Evolutionary conservation across 2,888 invertebrate genomes (phyloP).

Genomic region (Drosophila ustulata): DNA sequence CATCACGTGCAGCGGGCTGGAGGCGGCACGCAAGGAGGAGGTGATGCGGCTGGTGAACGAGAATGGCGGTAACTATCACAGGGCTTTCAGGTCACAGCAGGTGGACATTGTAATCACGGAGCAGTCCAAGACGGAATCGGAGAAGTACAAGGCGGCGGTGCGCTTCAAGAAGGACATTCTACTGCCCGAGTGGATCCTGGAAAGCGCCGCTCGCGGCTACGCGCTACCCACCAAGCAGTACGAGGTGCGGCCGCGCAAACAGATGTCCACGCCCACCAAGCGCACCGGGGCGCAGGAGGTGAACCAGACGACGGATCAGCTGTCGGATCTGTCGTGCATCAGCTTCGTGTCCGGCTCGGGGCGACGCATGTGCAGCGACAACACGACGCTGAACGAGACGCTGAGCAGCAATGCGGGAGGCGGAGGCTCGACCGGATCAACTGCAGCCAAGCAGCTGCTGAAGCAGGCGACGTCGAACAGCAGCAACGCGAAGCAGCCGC

Average conservation of each 20-base stretch:
- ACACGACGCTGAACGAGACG: conserved; percentile 71
- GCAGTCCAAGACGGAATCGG: conserved; percentile 79
- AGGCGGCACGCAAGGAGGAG: conserved; percentile 82
- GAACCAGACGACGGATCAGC: conserved; percentile 67
- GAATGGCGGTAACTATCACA: conserved; percentile 89
- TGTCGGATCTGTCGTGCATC: conserved; percentile 83
- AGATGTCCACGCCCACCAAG: conserved; percentile 90
- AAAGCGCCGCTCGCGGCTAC: conserved; percentile 90
- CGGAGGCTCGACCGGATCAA: no score
- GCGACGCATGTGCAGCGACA: conserved; percentile 65
- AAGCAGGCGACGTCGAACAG: conserved; percentile 25
- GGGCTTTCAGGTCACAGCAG: conserved; percentile 84
- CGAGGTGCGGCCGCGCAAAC: conserved; percentile 87
- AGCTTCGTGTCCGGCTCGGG: conserved; percentile 61
- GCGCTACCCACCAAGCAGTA: conserved; percentile 88
- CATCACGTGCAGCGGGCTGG: conserved; percentile 91
- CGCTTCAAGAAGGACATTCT: conserved; percentile 87
- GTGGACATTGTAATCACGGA: conserved; percentile 84
- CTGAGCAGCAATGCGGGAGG: conserved; percentile 39
- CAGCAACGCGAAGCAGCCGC: conserved; percentile 53
- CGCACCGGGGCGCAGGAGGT: conserved; percentile 41
- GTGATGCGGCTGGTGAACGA: conserved; percentile 89
- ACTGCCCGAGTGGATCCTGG: conserved; percentile 91
- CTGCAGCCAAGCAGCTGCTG: conserved; percentile 20
- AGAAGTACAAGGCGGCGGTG: conserved; percentile 84